These are phyloP conservation scores for Drosophila atroscutellata DNA, from an alignment of 2,888 invertebrate species.

Conservation along the genomic window DNA sequence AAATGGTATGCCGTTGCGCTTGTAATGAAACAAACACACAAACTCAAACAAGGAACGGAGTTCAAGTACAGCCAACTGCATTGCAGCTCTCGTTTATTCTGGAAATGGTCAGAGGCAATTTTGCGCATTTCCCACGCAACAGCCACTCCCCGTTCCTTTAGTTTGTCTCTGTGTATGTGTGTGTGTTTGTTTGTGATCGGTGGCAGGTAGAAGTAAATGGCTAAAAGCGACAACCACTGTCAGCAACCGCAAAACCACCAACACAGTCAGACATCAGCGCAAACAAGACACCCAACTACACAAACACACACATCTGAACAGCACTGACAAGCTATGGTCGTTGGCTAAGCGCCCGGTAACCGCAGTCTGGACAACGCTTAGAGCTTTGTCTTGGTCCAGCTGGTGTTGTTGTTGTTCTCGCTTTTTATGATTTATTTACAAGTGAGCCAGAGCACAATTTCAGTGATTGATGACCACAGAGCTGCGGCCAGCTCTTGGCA, in stretches of 20 bases:
- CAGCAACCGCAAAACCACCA: constrained; percentile 70
- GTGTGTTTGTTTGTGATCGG: constrained; percentile 27
- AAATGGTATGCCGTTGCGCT: constrained; percentile 73
- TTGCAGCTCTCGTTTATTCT: neutral
- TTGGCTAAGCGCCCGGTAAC: constrained; percentile 50
- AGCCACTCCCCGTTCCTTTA: constrained; percentile 66
- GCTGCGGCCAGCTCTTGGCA: constrained; percentile 30
- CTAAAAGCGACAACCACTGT: constrained; percentile 61
- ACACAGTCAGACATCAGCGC: constrained; percentile 54
- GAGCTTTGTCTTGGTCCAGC: constrained; percentile 25
- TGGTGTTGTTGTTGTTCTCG: constrained; percentile 15
- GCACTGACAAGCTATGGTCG: constrained; percentile 9
- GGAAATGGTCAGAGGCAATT: constrained; percentile 37
- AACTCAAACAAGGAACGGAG: constrained; percentile 10
- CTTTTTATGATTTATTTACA: constrained; percentile 76
- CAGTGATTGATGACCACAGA: constrained; percentile 67
- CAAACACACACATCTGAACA: constrained; percentile 2
- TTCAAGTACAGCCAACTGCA: constrained; percentile 11
- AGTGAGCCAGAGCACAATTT: constrained; percentile 51
- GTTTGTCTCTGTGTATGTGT: constrained; percentile 20
- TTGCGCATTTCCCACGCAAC: constrained; percentile 55
- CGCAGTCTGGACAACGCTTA: constrained; percentile 62
- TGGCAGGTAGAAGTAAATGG: constrained; percentile 49
- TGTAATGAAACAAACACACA: constrained; percentile 65
- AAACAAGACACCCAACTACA: constrained; percentile 38